Evolutionary conservation across 1,140 invertebrate species (phyloP).

Genomic region (Ctenoplectra terminalis): DNA sequence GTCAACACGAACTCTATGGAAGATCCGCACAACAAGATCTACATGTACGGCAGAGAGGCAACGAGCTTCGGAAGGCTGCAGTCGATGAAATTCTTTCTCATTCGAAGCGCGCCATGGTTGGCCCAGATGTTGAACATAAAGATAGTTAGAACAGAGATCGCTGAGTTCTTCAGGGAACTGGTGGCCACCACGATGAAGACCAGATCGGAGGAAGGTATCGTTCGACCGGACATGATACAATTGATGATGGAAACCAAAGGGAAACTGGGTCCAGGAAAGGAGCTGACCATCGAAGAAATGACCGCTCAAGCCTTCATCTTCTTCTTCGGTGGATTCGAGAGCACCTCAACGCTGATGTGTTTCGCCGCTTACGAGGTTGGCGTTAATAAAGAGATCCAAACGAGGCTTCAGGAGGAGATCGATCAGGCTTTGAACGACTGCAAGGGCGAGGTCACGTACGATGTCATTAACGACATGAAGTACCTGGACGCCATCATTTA

Average conservation of each 20-base stretch:
- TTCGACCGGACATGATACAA: conserved; percentile 59
- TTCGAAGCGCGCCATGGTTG: conserved; percentile 62
- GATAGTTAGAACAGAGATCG: conserved; percentile 60
- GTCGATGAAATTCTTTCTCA: conserved; percentile 66
- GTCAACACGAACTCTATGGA: conserved; percentile 68
- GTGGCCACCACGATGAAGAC: conserved; percentile 60
- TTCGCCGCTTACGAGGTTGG: conserved; percentile 77
- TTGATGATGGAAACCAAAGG: conserved; percentile 57
- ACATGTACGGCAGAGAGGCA: conserved; percentile 65
- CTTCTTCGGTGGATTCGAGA: conserved; percentile 83
- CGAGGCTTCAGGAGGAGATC: conserved; percentile 83
- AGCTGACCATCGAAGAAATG: conserved; percentile 60
- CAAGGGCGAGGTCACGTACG: conserved; percentile 77
- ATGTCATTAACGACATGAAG: conserved; percentile 73
- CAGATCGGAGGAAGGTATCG: conserved; percentile 36
- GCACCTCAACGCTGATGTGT: conserved; percentile 81
- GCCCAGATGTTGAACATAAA: conserved; percentile 63
- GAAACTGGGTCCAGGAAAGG: conserved; percentile 64
- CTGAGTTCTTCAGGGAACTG: conserved; percentile 75
- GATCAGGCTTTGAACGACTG: conserved; percentile 76
- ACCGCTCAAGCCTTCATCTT: conserved; percentile 71
- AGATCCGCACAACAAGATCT: conserved; percentile 73
- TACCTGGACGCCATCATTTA: conserved; percentile 75
- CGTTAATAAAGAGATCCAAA: conserved; percentile 52
- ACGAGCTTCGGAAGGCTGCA: conserved; percentile 67